These are phyloP conservation scores for Microplitis deprimator DNA, from an alignment of 2,888 invertebrate species.

Conservation along the genomic window DNA sequence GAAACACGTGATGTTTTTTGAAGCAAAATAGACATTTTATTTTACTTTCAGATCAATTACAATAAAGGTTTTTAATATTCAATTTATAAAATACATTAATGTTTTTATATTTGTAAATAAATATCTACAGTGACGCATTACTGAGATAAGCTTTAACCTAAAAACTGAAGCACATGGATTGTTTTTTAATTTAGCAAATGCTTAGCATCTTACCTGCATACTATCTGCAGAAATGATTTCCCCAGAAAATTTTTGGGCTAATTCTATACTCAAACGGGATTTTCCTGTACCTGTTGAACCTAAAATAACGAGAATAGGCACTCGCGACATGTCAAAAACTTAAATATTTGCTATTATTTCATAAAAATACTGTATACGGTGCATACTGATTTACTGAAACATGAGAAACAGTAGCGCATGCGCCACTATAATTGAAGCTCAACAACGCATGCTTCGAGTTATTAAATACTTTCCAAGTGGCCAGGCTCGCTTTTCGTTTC, in stretches of 20 bases:
- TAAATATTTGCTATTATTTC: constrained; percentile 9
- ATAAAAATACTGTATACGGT: not conserved
- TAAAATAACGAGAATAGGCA: constrained; percentile 89
- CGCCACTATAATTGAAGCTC: constrained; percentile 21
- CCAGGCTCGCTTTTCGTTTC: too few relatives aligned
- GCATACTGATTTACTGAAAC: not conserved
- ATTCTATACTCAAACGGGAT: constrained; percentile 93
- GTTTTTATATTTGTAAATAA: not conserved
- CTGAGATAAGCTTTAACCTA: not conserved
- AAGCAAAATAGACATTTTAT: too few relatives aligned
- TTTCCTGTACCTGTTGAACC: constrained; percentile 98
- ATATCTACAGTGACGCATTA: not conserved
- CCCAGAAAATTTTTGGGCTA: constrained; percentile 87
- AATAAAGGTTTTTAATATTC: too few relatives aligned
- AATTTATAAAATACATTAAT: too few relatives aligned
- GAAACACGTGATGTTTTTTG: too few relatives aligned
- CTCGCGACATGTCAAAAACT: constrained; percentile 67
- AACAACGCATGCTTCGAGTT: not conserved
- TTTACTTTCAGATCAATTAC: too few relatives aligned
- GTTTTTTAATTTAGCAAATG: constrained; percentile 2
- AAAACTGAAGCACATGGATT: not conserved
- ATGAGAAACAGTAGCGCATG: constrained; percentile 40
- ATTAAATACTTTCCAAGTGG: too few relatives aligned
- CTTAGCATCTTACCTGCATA: constrained; percentile 86
- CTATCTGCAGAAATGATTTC: constrained; percentile 99